Evolutionary conservation across 2,797 vertebrate genomes (phyloP).

Genomic region (Sebastes cheni): DNA sequence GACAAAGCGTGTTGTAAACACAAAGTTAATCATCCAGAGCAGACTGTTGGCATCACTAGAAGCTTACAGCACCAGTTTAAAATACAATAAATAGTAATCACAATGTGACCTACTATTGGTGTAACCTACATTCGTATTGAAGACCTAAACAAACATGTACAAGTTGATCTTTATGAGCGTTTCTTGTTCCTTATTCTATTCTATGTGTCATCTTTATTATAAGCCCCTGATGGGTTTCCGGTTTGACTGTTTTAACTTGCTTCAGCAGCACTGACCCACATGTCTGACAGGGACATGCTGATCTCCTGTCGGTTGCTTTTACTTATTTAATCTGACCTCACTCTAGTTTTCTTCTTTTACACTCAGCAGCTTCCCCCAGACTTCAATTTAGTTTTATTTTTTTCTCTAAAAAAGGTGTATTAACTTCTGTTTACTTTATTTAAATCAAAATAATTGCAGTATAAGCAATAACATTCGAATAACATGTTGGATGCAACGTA

Average conservation of each 20-base stretch:
- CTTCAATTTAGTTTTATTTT: not conserved
- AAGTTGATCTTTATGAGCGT: not conserved
- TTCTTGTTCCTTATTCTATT: not conserved
- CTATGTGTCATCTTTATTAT: not conserved
- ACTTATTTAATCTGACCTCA: not conserved
- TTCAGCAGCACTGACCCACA: conserved; percentile 51
- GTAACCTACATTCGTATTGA: not conserved
- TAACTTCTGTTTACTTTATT: not conserved
- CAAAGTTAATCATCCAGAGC: not conserved
- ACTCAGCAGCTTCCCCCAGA: not conserved
- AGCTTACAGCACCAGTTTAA: not conserved
- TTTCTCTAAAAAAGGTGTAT: not conserved
- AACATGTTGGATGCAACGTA: not conserved
- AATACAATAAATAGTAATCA: not conserved
- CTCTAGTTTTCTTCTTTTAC: not conserved
- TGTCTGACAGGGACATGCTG: conserved; percentile 25
- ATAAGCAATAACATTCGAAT: not conserved
- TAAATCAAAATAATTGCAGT: not conserved
- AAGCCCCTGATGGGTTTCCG: not conserved
- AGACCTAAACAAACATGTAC: not conserved
- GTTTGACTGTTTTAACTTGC: not conserved
- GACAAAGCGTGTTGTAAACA: not conserved
- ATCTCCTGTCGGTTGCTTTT: not conserved
- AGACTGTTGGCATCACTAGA: not conserved
- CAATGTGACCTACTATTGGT: not conserved